Evolutionary conservation across 2,888 invertebrate species (phyloP).

Genomic region (Keiferia lycopersicella): DNA sequence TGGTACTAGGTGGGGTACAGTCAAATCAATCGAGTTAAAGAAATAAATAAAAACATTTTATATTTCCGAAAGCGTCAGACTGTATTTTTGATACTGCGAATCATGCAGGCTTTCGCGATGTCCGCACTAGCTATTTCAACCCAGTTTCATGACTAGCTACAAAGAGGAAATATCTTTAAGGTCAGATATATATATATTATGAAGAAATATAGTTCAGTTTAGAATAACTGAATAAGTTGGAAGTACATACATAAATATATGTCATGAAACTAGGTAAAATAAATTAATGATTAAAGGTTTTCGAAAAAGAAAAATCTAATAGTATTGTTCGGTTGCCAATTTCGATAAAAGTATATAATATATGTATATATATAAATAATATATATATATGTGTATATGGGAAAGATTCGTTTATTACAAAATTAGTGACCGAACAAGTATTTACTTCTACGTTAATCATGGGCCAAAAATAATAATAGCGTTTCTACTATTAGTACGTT

Average conservation of each 20-base stretch:
- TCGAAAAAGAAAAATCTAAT: conserved; percentile 61
- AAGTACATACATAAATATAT: conserved; percentile 33
- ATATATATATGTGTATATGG: conserved; percentile 10
- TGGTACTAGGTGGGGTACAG: conserved; percentile 56
- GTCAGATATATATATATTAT: conserved; percentile 37
- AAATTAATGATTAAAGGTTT: conserved; percentile 54
- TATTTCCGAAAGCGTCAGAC: conserved; percentile 68
- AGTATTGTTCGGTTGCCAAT: conserved; percentile 70
- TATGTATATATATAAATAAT: conserved; percentile 23
- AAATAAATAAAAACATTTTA: conserved; percentile 17
- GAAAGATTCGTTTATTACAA: conserved; percentile 32
- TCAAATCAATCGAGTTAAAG: conserved; percentile 48
- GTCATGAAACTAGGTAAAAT: conserved; percentile 71
- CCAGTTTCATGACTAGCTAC: conserved; percentile 67
- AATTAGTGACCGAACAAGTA: conserved; percentile 71
- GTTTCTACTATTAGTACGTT: conserved; percentile 67
- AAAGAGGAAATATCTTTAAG: conserved; percentile 34
- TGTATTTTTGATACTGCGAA: conserved; percentile 58
- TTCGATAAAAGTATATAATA: conserved; percentile 30
- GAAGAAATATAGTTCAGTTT: conserved; percentile 25
- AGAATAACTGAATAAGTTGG: conserved; percentile 22
- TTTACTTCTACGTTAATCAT: conserved; percentile 65
- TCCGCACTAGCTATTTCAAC: conserved; percentile 51
- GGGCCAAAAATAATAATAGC: conserved; percentile 76
- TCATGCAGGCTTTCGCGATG: conserved; percentile 66